Evolutionary conservation across 2,888 invertebrate genomes (phyloP).

Genomic region (Habrosyne pyritoides): DNA sequence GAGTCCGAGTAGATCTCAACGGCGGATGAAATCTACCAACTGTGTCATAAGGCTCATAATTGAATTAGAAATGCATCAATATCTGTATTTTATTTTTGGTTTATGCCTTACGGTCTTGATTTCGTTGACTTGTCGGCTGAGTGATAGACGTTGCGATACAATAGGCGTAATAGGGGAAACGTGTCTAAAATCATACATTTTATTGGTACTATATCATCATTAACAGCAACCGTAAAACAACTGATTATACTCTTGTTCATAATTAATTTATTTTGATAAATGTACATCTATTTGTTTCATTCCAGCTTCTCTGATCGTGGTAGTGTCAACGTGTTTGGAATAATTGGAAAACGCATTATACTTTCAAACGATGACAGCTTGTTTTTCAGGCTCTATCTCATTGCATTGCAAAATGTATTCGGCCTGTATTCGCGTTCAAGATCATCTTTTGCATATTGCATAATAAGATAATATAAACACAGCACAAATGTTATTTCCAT

Average conservation of each 20-base stretch:
- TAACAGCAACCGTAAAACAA: not conserved
- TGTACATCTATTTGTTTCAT: not conserved
- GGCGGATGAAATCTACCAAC: conserved; percentile 22
- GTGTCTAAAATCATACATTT: not conserved
- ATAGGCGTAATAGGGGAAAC: not conserved
- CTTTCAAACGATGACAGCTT: conserved; percentile 22
- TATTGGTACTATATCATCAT: not conserved
- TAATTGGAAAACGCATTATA: conserved; percentile 16
- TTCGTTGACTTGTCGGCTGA: not conserved
- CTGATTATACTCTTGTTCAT: too few relatives aligned
- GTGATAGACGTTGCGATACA: not conserved
- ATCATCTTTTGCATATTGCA: conserved; percentile 15
- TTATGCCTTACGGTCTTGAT: not conserved
- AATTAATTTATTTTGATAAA: too few relatives aligned
- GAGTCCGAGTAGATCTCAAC: conserved; percentile 10
- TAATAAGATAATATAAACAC: conserved; percentile 7
- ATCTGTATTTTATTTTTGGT: conserved; percentile 7
- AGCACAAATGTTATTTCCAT: not conserved
- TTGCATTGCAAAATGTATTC: conserved; percentile 18
- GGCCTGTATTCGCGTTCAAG: conserved; percentile 18
- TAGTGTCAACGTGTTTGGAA: not conserved
- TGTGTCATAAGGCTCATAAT: conserved; percentile 21
- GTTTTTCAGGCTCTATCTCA: conserved; percentile 13
- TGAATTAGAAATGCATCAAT: conserved; percentile 8
- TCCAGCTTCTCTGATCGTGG: not conserved